Evolutionary conservation across 1,140 invertebrate species (phyloP).

Genomic region (Zaprionus nigranus): DNA sequence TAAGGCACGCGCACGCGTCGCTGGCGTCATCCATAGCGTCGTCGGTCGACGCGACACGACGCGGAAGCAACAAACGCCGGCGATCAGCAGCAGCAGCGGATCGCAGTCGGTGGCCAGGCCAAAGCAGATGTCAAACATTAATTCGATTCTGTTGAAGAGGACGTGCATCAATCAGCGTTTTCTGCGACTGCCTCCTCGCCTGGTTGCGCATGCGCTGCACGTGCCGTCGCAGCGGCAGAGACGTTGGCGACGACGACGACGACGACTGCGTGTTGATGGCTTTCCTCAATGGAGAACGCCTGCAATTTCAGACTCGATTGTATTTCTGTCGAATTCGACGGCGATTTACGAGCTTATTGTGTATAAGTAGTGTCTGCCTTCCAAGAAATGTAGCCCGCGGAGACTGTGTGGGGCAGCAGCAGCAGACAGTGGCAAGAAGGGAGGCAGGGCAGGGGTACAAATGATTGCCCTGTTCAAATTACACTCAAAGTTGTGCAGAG

Average conservation of each 20-base stretch:
- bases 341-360: slow-evolving; percentile 75
- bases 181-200: slow-evolving; percentile 30
- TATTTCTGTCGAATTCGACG: slow-evolving; percentile 73
- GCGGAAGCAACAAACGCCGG: slow-evolving; percentile 63
- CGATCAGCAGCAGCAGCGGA: neutral
- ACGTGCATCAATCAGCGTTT: slow-evolving; percentile 74
- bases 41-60: slow-evolving; percentile 54
- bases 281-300: slow-evolving; percentile 66
- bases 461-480: slow-evolving; percentile 67
- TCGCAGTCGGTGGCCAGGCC: slow-evolving; percentile 45
- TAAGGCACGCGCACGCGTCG: slow-evolving; percentile 74
- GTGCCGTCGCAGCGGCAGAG: slow-evolving; percentile 44
- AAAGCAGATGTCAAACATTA: slow-evolving; percentile 69
- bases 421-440: neutral
- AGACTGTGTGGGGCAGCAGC: neutral
- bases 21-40: slow-evolving; percentile 29
- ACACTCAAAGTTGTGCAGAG: slow-evolving; percentile 68
- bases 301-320: slow-evolving; percentile 60
- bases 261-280: slow-evolving; percentile 45
- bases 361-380: slow-evolving; percentile 48
- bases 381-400: slow-evolving; percentile 51
- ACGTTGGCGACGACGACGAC: slow-evolving; percentile 3
- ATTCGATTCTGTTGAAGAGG: slow-evolving; percentile 65
- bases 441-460: slow-evolving; percentile 21
- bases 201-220: slow-evolving; percentile 68